Evolutionary conservation across 2,888 invertebrate species (phyloP).

Genomic region (Theretra japonica): DNA sequence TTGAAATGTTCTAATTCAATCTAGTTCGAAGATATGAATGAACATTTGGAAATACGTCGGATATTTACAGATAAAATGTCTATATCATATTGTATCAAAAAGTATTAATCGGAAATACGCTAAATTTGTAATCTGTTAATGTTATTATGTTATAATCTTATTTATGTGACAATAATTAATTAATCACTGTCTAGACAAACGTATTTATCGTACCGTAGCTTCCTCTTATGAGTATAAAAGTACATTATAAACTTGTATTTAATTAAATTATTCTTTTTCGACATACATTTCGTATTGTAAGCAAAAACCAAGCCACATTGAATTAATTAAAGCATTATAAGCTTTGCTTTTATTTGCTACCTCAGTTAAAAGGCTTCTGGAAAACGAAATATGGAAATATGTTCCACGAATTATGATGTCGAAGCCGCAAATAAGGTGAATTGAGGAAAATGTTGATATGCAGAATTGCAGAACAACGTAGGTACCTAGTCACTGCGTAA

Average conservation of each 20-base stretch:
- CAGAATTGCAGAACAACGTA: background rate
- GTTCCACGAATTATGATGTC: background rate
- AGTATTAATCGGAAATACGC: background rate
- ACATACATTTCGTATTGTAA: no score
- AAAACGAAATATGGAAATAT: slow-evolving; percentile 2
- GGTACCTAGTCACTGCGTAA: background rate
- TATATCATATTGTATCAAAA: background rate
- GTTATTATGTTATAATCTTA: background rate
- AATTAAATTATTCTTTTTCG: no score
- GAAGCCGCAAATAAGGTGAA: background rate
- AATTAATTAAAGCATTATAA: background rate
- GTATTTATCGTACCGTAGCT: background rate
- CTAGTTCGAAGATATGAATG: no score
- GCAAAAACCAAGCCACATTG: no score
- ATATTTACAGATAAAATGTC: no score
- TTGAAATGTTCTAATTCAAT: no score
- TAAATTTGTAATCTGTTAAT: background rate
- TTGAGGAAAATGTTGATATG: slow-evolving; percentile 2
- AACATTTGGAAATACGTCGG: no score
- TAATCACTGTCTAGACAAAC: slow-evolving; percentile 6
- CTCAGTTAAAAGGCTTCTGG: background rate
- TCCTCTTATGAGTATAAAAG: background rate
- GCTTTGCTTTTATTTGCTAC: background rate
- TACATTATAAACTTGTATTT: background rate
- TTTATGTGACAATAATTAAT: background rate